Base-by-base conservation (phyloP, 2,113 vertebrate species). In the Promerops cafer region DNA sequence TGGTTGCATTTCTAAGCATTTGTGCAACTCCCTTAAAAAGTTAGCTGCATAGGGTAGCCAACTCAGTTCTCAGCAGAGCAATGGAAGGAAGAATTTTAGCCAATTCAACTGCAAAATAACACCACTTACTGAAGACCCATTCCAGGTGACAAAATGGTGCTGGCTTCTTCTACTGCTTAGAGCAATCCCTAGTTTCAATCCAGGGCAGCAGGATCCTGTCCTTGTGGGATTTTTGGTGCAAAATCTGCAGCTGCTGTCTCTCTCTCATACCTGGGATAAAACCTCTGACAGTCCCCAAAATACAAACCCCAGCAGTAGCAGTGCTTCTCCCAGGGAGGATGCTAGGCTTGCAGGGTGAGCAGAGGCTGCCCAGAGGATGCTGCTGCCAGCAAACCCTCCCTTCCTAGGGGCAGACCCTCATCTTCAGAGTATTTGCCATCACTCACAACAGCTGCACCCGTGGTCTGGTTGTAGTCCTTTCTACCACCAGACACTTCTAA, bases 371-470 rank as follows among this genome's bases (percentile, higher is more conserved):
- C 13, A 27, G 33, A 33, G 8, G 9, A 57, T 54, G 13, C 19
- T 81, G 56, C 77, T 20, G 56, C 42, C 7, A 9, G 28, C 24
- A 59, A 19, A 31, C 21, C 24, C 11, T 69, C 17, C n/a, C 21
- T 79, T 49, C 8, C 44, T 33, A 47, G 16, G 21, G 16, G 7
- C 23, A 93, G 57, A 81, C 31, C 10, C 40, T 39, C 16, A 47
- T 31, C n/a, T 35, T 78, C 4, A 3, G 53, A 69, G 16, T 11
- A 31, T 33, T 56, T 86, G n/a, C 24, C 1, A 0, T 39, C 33
- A 56, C 6, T 19, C 1, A 1, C 7, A 7, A 10, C 15, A 86
- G 26, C 11, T 45, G n/a, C 27, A 69, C 4, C 18, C 1, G 4
- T 9, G 24, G 8, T 14, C 12, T 45, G 10, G 5, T 19, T 89